These are phyloP conservation scores for Lacanobia wlatinum DNA, from an alignment of 2,888 invertebrate genomes.

Conservation along the genomic window DNA sequence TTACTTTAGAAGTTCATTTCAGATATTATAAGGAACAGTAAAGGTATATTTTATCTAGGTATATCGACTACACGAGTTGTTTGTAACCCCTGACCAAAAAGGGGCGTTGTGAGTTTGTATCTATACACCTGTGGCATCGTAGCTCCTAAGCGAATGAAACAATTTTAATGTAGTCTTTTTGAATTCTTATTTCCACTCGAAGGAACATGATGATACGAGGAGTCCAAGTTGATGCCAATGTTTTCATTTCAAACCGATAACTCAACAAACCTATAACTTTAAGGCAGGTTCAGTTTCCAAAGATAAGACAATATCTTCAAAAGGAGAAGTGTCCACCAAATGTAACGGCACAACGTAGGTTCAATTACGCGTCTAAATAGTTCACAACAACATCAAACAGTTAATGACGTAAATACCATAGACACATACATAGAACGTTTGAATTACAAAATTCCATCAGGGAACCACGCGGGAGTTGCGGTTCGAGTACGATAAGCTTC, in stretches of 20 bases:
- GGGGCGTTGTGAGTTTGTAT: too few species aligned
- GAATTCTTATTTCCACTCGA: background rate
- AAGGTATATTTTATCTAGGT: too few species aligned
- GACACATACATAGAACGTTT: constrained; percentile 45
- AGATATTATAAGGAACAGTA: background rate
- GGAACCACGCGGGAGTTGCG: constrained; percentile 51
- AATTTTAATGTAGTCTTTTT: too few species aligned
- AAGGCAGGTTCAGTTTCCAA: background rate
- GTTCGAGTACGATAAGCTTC: constrained; percentile 80
- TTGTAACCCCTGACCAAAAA: too few species aligned
- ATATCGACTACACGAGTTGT: too few species aligned
- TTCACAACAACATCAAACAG: constrained; percentile 51
- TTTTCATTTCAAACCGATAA: background rate
- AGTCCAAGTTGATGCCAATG: background rate
- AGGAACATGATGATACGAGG: background rate
- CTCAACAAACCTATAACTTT: background rate
- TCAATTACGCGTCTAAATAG: constrained; percentile 27
- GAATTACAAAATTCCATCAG: constrained; percentile 75
- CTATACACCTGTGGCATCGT: too few species aligned
- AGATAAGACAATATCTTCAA: too few species aligned
- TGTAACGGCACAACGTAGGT: background rate
- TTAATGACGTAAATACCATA: constrained; percentile 55
- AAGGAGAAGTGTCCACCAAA: too few species aligned
- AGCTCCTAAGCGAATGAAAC: too few species aligned
- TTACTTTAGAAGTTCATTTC: constrained; percentile 30